phyloP scores from a whole-genome alignment of 2,888 invertebrate genomes.

The Scrobipalpa atriplicella region DNA sequence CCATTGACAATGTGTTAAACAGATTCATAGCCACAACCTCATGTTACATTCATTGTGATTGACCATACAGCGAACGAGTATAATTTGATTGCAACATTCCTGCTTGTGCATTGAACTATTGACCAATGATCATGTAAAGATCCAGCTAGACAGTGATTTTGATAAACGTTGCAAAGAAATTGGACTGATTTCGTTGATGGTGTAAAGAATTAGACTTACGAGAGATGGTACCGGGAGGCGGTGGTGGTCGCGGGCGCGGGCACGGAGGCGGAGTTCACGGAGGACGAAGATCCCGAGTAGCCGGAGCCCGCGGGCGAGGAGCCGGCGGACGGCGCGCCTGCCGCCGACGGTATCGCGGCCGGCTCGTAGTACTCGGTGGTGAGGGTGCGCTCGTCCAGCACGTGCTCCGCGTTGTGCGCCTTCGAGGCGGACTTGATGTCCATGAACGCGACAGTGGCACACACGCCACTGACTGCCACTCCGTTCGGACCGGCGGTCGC shows the following conservation, averaged over 20 bases:
- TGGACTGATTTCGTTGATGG: background rate
- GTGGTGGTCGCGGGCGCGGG: conserved; percentile 53
- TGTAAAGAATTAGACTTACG: conserved; percentile 62
- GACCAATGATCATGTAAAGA: background rate
- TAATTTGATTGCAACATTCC: conserved; percentile 17
- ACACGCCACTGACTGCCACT: conserved; percentile 85
- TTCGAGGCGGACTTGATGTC: conserved; percentile 98
- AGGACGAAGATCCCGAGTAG: conserved; percentile 85
- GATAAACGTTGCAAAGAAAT: conserved; percentile 11
- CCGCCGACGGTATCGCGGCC: conserved; percentile 86
- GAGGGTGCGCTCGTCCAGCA: conserved; percentile 92
- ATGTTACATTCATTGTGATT: conserved; percentile 22
- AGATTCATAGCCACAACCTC: conserved; percentile 17
- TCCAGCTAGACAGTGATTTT: too few relatives aligned
- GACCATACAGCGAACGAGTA: conserved; percentile 12
- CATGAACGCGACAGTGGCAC: conserved; percentile 97
- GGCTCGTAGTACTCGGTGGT: conserved; percentile 97
- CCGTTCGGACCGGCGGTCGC: conserved; percentile 78
- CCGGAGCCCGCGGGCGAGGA: conserved; percentile 82
- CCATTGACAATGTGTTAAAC: conserved; percentile 18
- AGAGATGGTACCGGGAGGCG: conserved; percentile 74
- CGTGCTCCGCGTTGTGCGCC: conserved; percentile 95
- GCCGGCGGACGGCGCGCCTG: conserved; percentile 81
- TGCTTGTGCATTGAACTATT: background rate
- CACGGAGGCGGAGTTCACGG: conserved; percentile 78